Base-by-base conservation (phyloP, 2,888 invertebrate species). In the Pachydiplax longipennis region DNA sequence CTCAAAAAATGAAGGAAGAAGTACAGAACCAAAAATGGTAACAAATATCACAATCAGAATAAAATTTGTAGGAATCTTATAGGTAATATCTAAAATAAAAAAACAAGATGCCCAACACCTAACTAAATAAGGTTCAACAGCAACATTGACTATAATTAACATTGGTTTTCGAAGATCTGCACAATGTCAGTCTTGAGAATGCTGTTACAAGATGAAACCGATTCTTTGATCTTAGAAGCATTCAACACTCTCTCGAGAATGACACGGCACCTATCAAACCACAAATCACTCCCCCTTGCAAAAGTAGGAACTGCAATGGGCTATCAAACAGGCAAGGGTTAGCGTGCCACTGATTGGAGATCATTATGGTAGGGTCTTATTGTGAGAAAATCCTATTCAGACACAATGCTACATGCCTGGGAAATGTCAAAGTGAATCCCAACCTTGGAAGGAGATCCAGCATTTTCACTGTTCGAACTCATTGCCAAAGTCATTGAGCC, bases 81-180 rank as follows among this genome's bases (percentile, higher is more conserved):
- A 61, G 61, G 87, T 37, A 87, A 58, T 61, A 37, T 65, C 87
- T 61, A 65, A 87, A 58, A 83, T 58, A 25, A 37, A 65, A 87
- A 87, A 61, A 87, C 87, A 87, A 87, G 61, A 87, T 87, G 61
- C 87, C 87, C 87, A 87, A 87, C 87, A 87, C 87, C 87, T 87
- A 87, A 37, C 87, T 87, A 87, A 87, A 87, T 87, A 87, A 87
- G 37, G 58, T 61, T 87, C 87, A 87, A 87, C 87, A 87, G 61
- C 61, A 87, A 87, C 65, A 58, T 61, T 87, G 87, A 87, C 87
- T 87, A 87, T 61, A 61, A 87, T n/a, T 87, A 87, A 87, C 87
- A 87, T 61, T 87, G 87, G 87, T 61, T 87, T 61, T 61, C 13
- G 87, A 61, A 87, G 37, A 83, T 61, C 13, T 61, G 58, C 37